Base-by-base conservation (phyloP, 2,797 vertebrate species). In the Salarias fasciatus region DNA sequence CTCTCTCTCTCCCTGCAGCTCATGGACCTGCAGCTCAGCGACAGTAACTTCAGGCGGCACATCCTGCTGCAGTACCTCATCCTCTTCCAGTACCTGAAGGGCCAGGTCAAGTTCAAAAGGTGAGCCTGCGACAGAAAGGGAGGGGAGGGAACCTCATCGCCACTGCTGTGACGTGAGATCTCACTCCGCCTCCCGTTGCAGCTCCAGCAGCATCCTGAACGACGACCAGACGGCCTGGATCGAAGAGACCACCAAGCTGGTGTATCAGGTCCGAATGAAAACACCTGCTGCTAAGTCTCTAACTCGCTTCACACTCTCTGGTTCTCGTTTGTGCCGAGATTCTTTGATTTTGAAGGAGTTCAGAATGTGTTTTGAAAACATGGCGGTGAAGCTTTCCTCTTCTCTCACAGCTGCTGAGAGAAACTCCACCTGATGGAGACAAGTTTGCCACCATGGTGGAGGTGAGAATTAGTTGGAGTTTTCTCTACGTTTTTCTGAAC, bases 81-180 rank as follows among this genome's bases (percentile, higher is more conserved):
- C 91, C 93, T 98, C 18, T 99, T 99, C 86, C 98, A 99, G 63
- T 99, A 98, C 85, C 92, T 99, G 63, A 98, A 96, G 82, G 97
- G 97, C 31, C 97, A 99, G 75, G 97, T 99, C 82, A 99, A 99
- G 87, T 99, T 99, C 89, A 99, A 98, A 92, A 99, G 97, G 98
- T 98, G 85, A 93, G 9, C 29, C 11, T 31, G 4, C 1, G 2
- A 13, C 5, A 57, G 56, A 10, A 6, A 3, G 24, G n/a, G n/a
- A n/a, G n/a, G n/a, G n/a, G n/a, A n/a, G n/a, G n/a, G n/a, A n/a
- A n/a, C n/a, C n/a, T n/a, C n/a, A n/a, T n/a, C n/a, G n/a, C n/a
- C n/a, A n/a, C n/a, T n/a, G n/a, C n/a, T n/a, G n/a, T n/a, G n/a
- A n/a, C n/a, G n/a, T n/a, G 33, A 6, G 33, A 6, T 9, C 6